phyloP scores from a whole-genome alignment of 2,888 invertebrate genomes.

The Netelia melanura region DNA sequence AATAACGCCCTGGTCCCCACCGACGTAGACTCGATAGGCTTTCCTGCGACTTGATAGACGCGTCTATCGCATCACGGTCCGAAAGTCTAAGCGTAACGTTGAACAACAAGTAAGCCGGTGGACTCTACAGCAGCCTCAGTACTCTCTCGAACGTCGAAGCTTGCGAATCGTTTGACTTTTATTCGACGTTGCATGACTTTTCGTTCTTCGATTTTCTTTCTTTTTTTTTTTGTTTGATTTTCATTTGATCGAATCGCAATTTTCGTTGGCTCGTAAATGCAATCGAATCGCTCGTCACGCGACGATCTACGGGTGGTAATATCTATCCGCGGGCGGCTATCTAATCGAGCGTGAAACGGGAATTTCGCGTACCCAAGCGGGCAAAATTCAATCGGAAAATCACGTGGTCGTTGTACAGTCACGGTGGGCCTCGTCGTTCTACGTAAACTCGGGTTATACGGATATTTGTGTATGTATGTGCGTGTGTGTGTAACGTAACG shows the following conservation, averaged over 20 bases:
- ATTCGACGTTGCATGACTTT: neutral
- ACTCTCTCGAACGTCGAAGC: constrained; percentile 38
- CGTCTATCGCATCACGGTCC: constrained; percentile 35
- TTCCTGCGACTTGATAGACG: constrained; percentile 41
- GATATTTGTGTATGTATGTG: constrained; percentile 12
- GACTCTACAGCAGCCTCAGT: constrained; percentile 19
- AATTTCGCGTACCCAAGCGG: constrained; percentile 68
- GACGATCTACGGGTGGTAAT: constrained; percentile 6
- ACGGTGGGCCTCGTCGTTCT: constrained; percentile 22
- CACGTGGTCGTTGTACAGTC: constrained; percentile 33
- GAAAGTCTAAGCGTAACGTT: constrained; percentile 59
- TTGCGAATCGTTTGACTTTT: constrained; percentile 3
- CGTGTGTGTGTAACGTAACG: constrained; percentile 1
- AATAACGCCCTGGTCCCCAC: constrained; percentile 48
- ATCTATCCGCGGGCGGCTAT: constrained; percentile 8
- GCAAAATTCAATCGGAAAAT: constrained; percentile 66
- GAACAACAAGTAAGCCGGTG: constrained; percentile 36
- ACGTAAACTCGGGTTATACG: neutral
- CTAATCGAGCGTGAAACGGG: constrained; percentile 69
- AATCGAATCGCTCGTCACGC: no score
- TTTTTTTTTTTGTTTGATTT: neutral
- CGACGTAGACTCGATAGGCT: constrained; percentile 38
- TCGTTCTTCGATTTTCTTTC: neutral
- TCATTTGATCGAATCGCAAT: no score
- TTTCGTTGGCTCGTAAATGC: no score